Evolutionary conservation across 1,140 invertebrate species (phyloP), one percentile per base, ranked within the genome.

Genomic region (Drosophila subobscura): DNA sequence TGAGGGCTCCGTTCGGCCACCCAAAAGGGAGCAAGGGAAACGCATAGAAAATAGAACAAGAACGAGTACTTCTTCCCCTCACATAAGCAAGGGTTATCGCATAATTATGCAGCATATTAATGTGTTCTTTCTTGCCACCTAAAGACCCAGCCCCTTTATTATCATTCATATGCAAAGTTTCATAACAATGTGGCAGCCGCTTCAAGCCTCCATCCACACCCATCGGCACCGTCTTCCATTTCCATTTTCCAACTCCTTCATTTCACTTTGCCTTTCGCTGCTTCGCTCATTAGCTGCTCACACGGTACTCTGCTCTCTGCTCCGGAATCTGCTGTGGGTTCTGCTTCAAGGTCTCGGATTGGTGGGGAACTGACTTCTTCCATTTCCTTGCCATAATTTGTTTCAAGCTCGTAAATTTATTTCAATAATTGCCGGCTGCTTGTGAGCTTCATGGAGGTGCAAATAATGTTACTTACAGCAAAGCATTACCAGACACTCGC

Each of bases 41-140:
- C n/a, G 22, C 4, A 50, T 16, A 42, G 29, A 14, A 54, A 7
- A 25, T 41, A 10, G 7, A 40, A 33, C 37, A 0, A 23, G 7
- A 54, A 10, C 8, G 29, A 10, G n/a, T 42, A 20, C 59, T 23
- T 12, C n/a, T 33, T 37, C n/a, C 6, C 20, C 44, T 16, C 37
- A 27, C 61, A 37, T 51, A 46, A 47, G 60, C 16, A 20, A 50
- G 66, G 83, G 81, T 86, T 85, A 86, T 86, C 81, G 77, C 78
- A 86, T 86, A 86, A 86, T 86, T 88, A 86, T 88, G 83, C 83
- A 75, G 83, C 78, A 86, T 83, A 86, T 86, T 88, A 86, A 86
- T 86, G 78, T 75, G 68, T 76, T 78, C 78, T 61, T 65, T 65
- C 40, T 40, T 50, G 5, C 52, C 49, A 37, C 33, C 53, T 16